phyloP scores from a whole-genome alignment of 2,797 vertebrate species.

The Danio aesculapii region DNA sequence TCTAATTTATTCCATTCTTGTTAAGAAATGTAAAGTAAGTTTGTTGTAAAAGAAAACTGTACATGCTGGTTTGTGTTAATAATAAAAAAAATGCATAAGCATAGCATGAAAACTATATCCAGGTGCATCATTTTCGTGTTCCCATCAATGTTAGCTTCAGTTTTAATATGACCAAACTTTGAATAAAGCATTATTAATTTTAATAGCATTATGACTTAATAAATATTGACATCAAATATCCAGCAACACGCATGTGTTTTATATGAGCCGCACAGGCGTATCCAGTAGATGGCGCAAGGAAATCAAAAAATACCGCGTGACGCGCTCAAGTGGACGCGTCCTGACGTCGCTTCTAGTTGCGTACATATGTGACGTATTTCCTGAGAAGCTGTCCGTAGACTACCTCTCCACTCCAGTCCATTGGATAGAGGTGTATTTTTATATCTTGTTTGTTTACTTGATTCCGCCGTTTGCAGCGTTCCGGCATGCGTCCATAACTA shows the following conservation, averaged over 20 bases:
- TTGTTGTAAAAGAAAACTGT: no score
- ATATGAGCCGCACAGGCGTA: not conserved
- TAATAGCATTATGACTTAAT: no score
- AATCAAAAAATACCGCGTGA: constrained; percentile 47
- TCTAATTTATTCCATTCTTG: no score
- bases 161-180: no score
- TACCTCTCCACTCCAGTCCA: constrained; percentile 68
- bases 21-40: no score
- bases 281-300: constrained; percentile 71
- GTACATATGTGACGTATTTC: constrained; percentile 82
- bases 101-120: no score
- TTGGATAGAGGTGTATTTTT: constrained; percentile 64
- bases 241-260: not conserved
- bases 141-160: no score
- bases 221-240: no score
- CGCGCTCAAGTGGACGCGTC: constrained; percentile 63
- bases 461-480: constrained; percentile 47
- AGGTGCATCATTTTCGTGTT: no score
- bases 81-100: no score
- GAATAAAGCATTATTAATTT: no score
- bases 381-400: constrained; percentile 77
- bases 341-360: constrained; percentile 61
- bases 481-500: constrained; percentile 55
- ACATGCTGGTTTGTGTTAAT: no score
- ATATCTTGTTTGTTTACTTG: constrained; percentile 73